Evolutionary conservation across 2,113 vertebrate genomes (phyloP).

Genomic region (Nothocercus julius): DNA sequence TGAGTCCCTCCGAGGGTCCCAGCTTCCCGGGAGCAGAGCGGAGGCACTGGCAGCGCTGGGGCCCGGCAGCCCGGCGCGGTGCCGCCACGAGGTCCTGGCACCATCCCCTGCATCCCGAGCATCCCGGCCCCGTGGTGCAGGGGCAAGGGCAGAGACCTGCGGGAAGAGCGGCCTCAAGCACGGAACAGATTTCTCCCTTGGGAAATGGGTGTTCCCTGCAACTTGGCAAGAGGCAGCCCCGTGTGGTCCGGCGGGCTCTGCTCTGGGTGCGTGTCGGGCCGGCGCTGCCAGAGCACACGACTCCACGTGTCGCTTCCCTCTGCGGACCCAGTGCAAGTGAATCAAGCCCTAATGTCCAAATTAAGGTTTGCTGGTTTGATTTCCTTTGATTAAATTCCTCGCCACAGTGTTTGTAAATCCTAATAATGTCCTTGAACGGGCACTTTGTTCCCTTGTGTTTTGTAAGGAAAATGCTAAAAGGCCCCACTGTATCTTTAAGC

Average conservation of each 20-base stretch:
- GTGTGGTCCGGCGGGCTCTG: too few relatives aligned
- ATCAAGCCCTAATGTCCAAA: not conserved
- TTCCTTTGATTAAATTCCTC: conserved; percentile 29
- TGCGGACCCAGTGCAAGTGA: not conserved
- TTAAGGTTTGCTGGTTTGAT: conserved; percentile 2
- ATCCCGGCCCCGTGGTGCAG: too few relatives aligned
- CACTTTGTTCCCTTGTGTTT: not conserved
- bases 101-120: too few relatives aligned
- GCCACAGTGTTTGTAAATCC: not conserved
- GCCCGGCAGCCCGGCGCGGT: too few relatives aligned
- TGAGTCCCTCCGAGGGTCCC: too few relatives aligned
- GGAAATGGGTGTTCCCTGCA: not conserved
- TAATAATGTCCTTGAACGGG: not conserved
- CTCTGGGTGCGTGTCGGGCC: too few relatives aligned
- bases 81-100: too few relatives aligned
- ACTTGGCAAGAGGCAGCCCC: too few relatives aligned
- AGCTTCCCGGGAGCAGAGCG: too few relatives aligned
- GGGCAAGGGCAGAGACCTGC: too few relatives aligned
- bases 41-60: too few relatives aligned
- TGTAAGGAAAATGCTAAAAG: not conserved
- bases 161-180: not conserved
- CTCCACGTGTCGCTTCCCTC: not conserved
- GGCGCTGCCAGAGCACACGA: too few relatives aligned
- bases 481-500: not conserved
- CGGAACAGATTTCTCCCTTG: not conserved